Conservation (phyloP, 2,797 vertebrate genomes). For the Ctenopoma kingsleyae region DNA sequence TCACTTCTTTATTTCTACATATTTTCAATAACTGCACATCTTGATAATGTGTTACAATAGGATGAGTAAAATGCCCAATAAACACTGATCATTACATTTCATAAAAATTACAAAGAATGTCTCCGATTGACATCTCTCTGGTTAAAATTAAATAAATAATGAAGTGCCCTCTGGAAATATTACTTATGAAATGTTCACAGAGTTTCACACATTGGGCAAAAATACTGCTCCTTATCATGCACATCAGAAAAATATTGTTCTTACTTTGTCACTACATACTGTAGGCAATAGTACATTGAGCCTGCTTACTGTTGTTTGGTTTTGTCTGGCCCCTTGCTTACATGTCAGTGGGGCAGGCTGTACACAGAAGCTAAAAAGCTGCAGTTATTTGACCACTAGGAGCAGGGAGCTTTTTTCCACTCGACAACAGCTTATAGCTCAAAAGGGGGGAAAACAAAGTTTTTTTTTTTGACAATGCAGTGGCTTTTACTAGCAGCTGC, state of each 20-base stretch:
- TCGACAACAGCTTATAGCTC: slow-evolving; percentile 52
- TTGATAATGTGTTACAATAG: not conserved
- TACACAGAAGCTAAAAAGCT: slow-evolving; percentile 75
- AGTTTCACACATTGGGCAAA: slow-evolving; percentile 1
- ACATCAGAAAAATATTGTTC: slow-evolving; percentile 6
- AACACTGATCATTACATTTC: not conserved
- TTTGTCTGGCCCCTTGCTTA: slow-evolving; percentile 57
- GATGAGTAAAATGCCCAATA: not conserved
- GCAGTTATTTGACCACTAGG: slow-evolving; percentile 71
- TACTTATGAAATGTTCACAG: not conserved
- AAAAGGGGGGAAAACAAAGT: slow-evolving; percentile 35
- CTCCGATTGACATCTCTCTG: not conserved
- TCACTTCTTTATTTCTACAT: slow-evolving; percentile 1
- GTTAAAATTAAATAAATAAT: not conserved
- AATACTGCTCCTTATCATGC: slow-evolving; percentile 18
- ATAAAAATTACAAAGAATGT: not conserved
- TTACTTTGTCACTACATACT: not conserved
- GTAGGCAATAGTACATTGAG: slow-evolving; percentile 28
- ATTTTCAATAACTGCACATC: not conserved
- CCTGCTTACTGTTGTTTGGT: slow-evolving; percentile 64
- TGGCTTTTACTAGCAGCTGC: slow-evolving; percentile 58
- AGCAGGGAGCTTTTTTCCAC: slow-evolving; percentile 64
- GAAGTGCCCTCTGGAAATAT: not conserved
- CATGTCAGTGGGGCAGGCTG: slow-evolving; percentile 71
- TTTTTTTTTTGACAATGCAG: slow-evolving; percentile 49